Percentiles rank a stretch among this genome's conserved stretches.
Evolutionary conservation across 2,888 invertebrate species (phyloP).

Genomic region (Mayetiola destructor): DNA sequence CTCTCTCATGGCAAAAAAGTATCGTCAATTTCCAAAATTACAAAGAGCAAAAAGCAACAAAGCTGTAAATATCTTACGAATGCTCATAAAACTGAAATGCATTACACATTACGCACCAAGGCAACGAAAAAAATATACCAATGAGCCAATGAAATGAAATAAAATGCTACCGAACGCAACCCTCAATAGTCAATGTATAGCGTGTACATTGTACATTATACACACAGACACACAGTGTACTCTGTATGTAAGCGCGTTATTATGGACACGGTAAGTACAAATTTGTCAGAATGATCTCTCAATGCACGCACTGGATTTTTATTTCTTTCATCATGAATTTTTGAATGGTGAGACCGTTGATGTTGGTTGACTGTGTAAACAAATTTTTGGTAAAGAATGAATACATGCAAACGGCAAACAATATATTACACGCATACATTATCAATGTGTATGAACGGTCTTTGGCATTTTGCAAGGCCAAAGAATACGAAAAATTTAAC

Average conservation of each 20-base stretch:
- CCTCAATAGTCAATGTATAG: neutral
- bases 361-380: neutral
- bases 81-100: slow-evolving; percentile 5
- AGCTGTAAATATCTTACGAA: slow-evolving; percentile 9
- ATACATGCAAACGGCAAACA: too few species aligned
- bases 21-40: neutral
- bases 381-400: too few species aligned
- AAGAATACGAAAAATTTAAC: slow-evolving; percentile 1
- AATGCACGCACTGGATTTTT: neutral
- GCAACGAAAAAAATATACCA: neutral
- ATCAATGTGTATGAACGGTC: too few species aligned
- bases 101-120: neutral
- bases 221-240: too few species aligned
- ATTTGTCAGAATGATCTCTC: neutral
- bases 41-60: neutral
- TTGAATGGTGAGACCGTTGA: neutral
- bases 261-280: too few species aligned
- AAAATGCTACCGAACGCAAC: neutral
- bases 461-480: neutral
- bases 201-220: too few species aligned
- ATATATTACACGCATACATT: slow-evolving; percentile 2
- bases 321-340: neutral
- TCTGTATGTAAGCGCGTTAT: too few species aligned
- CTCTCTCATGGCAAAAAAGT: neutral
- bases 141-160: neutral